Evolutionary conservation across 2,888 invertebrate genomes (phyloP), one percentile per base, ranked within the genome.

Genomic region (Luffia ferchaultella): DNA sequence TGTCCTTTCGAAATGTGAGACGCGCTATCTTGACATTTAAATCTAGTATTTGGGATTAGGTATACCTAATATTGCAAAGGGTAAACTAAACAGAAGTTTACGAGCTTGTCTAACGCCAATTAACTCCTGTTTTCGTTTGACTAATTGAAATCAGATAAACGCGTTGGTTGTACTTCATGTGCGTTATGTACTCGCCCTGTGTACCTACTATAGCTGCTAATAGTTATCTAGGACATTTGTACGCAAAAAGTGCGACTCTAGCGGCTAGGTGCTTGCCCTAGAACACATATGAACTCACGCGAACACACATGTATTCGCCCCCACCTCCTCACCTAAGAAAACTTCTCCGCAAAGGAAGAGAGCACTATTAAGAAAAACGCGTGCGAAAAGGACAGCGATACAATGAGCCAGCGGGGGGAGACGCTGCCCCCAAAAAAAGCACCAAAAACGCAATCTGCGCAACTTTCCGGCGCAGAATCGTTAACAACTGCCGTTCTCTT

Each of bases 401-500:
- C 12, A 3, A 12, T 30, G 30, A 30, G 79, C 77, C 80, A 68
- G 61, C 77, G 82, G 82, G 79, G 73, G 79, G 82, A 80, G 82
- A 82, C 63, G 74, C 63, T 79, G 77, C 80, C 83, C 80, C 80
- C 80, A 83, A 85, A 85, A 85, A 84, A 85, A 83, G 78, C 82
- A 82, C 83, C 85, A 84, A 84, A 85, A 84, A 84, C 83, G 76
- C 76, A 79, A 82, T 80, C 84, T 85, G 85, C 85, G 85, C 85
- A 85, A 84, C 84, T 83, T 84, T 74, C 80, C 83, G 76, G 85
- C 85, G 85, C 85, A 85, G 82, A 85, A 85, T 85, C 84, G 85
- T 84, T 85, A 85, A 80, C 82, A 78, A 82, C 78, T 79, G 76
- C 76, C 70, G 76, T 77, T 80, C 83, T 83, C 82, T 83, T 82